These are phyloP conservation scores for Drosophila paulistorum DNA, from an alignment of 1,140 invertebrate species.

Conservation along the genomic window DNA sequence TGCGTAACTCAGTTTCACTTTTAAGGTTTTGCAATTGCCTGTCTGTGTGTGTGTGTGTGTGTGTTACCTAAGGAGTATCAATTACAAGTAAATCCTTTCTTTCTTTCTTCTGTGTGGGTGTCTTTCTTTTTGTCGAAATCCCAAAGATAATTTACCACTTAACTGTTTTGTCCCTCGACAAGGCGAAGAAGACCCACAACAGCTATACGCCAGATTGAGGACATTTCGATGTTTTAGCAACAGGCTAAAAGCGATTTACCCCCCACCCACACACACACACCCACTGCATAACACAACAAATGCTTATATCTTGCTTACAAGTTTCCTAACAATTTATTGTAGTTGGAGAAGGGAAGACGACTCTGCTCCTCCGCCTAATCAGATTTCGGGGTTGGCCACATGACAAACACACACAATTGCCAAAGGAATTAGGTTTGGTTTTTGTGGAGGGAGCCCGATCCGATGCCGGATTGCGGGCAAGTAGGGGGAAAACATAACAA, in stretches of 20 bases:
- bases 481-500: conserved; percentile 42
- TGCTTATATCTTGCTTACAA: conserved; percentile 68
- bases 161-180: conserved; percentile 55
- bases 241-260: conserved; percentile 69
- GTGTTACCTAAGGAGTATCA: conserved; percentile 39
- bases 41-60: conserved; percentile 1
- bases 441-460: not conserved
- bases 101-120: conserved; percentile 12
- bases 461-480: conserved; percentile 14
- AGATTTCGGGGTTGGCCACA: conserved; percentile 73
- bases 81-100: conserved; percentile 71
- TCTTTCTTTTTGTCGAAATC: conserved; percentile 18
- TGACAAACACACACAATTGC: conserved; percentile 71
- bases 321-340: conserved; percentile 74
- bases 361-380: conserved; percentile 52
- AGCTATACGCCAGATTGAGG: conserved; percentile 18
- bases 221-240: conserved; percentile 56
- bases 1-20: conserved; percentile 29
- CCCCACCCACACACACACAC: conserved; percentile 20
- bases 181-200: conserved; percentile 62
- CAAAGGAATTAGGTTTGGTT: conserved; percentile 56
- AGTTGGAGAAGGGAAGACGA: conserved; percentile 57
- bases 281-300: conserved; percentile 30
- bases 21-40: not conserved
- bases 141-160: conserved; percentile 71